phyloP scores from a whole-genome alignment of 2,888 invertebrate species.

The Polia nebulosa region DNA sequence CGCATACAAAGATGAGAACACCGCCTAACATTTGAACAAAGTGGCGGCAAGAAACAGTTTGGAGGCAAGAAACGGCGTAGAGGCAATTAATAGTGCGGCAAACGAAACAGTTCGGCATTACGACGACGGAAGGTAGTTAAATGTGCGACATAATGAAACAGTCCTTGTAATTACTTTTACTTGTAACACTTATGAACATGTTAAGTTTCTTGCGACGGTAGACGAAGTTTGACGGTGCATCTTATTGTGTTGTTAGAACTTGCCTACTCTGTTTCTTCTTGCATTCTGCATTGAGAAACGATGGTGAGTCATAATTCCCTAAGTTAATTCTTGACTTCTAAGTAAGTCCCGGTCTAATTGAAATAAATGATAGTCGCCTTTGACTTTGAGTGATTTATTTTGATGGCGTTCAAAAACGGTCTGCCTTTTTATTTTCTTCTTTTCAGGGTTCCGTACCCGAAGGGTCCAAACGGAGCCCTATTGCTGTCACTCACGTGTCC shows the following conservation, averaged over 20 bases:
- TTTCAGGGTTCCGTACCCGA: not conserved
- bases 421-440: not conserved
- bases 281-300: not conserved
- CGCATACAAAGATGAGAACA: slow-evolving; percentile 19
- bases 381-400: not conserved
- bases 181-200: slow-evolving; percentile 48
- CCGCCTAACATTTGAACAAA: slow-evolving; percentile 20
- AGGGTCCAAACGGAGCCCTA: too few relatives aligned
- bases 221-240: slow-evolving; percentile 25
- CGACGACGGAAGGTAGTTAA: slow-evolving; percentile 48
- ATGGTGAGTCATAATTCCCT: not conserved
- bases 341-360: not conserved
- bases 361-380: not conserved
- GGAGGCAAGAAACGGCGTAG: slow-evolving; percentile 19
- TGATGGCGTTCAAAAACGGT: not conserved
- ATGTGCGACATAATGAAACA: slow-evolving; percentile 51
- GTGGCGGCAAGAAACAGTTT: slow-evolving; percentile 34
- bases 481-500: too few relatives aligned
- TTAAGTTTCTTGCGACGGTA: slow-evolving; percentile 28
- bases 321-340: not conserved
- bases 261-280: too few relatives aligned
- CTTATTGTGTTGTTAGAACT: slow-evolving; percentile 4
- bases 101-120: slow-evolving; percentile 56
- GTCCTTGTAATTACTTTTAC: slow-evolving; percentile 53
- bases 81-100: slow-evolving; percentile 61